phyloP scores from a whole-genome alignment of 2,888 invertebrate genomes.

The Drosophila prolongata region DNA sequence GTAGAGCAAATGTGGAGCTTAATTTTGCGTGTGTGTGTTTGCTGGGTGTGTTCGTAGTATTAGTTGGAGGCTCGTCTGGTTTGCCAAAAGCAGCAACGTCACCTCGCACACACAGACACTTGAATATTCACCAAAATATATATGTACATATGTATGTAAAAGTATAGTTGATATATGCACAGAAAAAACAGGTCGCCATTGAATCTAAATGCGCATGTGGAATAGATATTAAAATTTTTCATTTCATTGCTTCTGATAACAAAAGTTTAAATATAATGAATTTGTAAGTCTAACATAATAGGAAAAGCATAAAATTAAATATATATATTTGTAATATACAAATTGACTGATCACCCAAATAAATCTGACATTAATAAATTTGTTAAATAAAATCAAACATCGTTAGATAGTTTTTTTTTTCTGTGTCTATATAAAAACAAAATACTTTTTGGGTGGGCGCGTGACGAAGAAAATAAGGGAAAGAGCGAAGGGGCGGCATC shows the following conservation, averaged over 20 bases:
- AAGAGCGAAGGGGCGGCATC: slow-evolving; percentile 44
- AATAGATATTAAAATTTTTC: neutral
- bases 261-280: too few species aligned
- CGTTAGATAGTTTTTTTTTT: neutral
- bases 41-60: slow-evolving; percentile 31
- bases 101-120: slow-evolving; percentile 41
- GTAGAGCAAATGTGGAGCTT: slow-evolving; percentile 28
- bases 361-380: too few species aligned
- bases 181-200: neutral
- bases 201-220: neutral
- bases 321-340: too few species aligned
- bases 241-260: too few species aligned
- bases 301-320: too few species aligned
- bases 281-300: too few species aligned
- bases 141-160: neutral
- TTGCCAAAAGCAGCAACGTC: slow-evolving; percentile 54
- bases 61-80: slow-evolving; percentile 74
- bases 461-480: slow-evolving; percentile 15
- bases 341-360: too few species aligned
- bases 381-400: too few species aligned
- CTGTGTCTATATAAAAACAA: neutral
- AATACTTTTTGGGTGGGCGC: slow-evolving; percentile 36
- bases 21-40: slow-evolving; percentile 15
- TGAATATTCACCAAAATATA: slow-evolving; percentile 10
- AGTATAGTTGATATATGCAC: slow-evolving; percentile 12